Evolutionary conservation across 2,113 vertebrate genomes (phyloP).

Genomic region (Hemiscyllium ocellatum): DNA sequence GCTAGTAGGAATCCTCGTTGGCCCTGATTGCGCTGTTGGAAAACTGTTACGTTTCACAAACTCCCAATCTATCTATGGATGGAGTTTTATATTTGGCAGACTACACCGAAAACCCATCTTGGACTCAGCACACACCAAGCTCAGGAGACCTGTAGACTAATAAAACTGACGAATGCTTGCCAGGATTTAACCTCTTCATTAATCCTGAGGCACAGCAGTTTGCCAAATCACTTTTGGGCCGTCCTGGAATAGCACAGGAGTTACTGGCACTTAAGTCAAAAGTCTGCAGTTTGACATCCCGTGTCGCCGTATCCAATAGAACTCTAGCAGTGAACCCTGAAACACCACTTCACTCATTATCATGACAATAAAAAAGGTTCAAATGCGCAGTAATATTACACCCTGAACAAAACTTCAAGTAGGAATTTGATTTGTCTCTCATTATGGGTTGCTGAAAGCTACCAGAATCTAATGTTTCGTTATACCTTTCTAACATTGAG

Average conservation of each 20-base stretch:
- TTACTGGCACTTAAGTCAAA: background rate
- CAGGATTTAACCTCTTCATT: background rate
- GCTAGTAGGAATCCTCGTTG: background rate
- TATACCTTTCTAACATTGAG: background rate
- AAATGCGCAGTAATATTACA: background rate
- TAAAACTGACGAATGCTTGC: background rate
- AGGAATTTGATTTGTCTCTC: background rate
- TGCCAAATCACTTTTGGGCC: too few species aligned
- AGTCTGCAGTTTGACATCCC: background rate
- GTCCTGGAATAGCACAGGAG: background rate
- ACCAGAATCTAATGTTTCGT: too few species aligned
- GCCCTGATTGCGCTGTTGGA: background rate
- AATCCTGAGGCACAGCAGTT: background rate
- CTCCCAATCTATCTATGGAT: background rate
- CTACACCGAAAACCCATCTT: background rate
- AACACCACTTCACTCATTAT: background rate
- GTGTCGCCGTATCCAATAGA: background rate
- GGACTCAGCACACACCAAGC: background rate
- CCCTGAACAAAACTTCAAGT: background rate
- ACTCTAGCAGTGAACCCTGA: background rate
- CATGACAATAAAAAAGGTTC: background rate
- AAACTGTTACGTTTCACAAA: background rate
- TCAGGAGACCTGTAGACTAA: background rate
- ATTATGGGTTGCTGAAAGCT: background rate
- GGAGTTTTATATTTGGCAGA: constrained; percentile 24